phyloP scores from a whole-genome alignment of 1,140 invertebrate genomes.

The Euwallacea fornicatus region DNA sequence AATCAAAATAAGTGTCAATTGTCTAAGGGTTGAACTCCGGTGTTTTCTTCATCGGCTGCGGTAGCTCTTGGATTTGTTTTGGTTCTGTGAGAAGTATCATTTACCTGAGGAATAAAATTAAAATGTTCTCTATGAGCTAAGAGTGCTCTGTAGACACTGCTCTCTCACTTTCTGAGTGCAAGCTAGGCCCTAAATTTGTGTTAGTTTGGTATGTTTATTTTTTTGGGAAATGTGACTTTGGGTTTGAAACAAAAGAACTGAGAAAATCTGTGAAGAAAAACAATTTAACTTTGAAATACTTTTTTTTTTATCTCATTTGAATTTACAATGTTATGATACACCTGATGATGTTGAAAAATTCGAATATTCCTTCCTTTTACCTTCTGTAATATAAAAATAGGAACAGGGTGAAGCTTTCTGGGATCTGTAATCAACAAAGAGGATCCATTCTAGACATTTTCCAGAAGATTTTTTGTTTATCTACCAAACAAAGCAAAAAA shows the following conservation, averaged over 20 bases:
- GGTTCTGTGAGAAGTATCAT: slow-evolving; percentile 13
- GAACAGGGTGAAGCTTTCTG: background rate
- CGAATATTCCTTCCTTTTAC: background rate
- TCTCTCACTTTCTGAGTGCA: no score
- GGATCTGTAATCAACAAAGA: background rate
- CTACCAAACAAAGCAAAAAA: no score
- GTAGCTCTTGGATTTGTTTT: slow-evolving; percentile 32
- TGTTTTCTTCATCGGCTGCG: slow-evolving; percentile 6
- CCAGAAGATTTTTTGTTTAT: no score
- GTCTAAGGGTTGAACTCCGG: background rate
- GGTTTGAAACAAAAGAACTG: no score
- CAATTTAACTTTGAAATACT: no score
- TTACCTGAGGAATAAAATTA: slow-evolving; percentile 9
- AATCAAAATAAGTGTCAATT: slow-evolving; percentile 3
- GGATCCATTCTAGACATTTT: background rate
- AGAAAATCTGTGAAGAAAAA: no score
- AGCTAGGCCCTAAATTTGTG: no score
- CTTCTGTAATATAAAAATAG: slow-evolving; percentile 3
- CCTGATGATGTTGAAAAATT: no score
- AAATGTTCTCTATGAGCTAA: background rate
- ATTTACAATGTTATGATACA: no score
- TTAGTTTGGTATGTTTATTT: no score
- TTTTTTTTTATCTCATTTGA: no score
- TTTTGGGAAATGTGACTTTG: no score
- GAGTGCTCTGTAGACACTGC: background rate